Base-by-base conservation (phyloP, 2,797 vertebrate genomes). In the Sebastolobus altivelis region DNA sequence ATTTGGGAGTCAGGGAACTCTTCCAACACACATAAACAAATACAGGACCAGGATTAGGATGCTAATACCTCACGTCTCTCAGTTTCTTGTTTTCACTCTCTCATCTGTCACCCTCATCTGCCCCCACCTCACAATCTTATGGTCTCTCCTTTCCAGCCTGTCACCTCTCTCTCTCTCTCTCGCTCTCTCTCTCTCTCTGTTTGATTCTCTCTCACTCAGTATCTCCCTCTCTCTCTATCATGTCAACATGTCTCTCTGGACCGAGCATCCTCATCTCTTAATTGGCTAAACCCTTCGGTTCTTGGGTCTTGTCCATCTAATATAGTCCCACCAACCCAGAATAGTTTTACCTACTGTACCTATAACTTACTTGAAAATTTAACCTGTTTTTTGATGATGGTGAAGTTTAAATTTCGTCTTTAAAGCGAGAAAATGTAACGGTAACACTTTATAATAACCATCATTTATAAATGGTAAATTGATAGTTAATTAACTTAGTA, bases 1-100 rank as follows among this genome's bases (percentile, higher is more conserved):
- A 62, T 91, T 95, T 88, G 86, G 87, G 84, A 88, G 82, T 46
- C 74, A n/a, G 85, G 66, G 89, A 95, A 76, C 86, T 91, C 84
- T 95, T 96, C 93, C 94, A 96, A 92, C 84, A 93, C 89, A 82
- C 69, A 88, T 54, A 77, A 82, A 81, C 79, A 82, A 81, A 86
- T 73, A 52, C 77, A 82, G 69, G 29, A 75, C 22, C 65, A 12
- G 82, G 90, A 91, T 94, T 88, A 91, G 75, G 54, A 52, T 43
- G 71, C 68, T 69, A 71, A 88, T 70, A 85, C 82, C 69, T 83
- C 76, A 33, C 75, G 67, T 76, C 81, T 58, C 65, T 88, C 43
- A 46, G 25, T 33, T 22, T 54, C 35, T 78, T 60, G 20, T 38
- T 72, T 25, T 80, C 78, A 61, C 43, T 62, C 61, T 62, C 38